Evolutionary conservation across 2,888 invertebrate genomes (phyloP), one percentile per base, ranked within the genome.

Genomic region (Altica lythri): DNA sequence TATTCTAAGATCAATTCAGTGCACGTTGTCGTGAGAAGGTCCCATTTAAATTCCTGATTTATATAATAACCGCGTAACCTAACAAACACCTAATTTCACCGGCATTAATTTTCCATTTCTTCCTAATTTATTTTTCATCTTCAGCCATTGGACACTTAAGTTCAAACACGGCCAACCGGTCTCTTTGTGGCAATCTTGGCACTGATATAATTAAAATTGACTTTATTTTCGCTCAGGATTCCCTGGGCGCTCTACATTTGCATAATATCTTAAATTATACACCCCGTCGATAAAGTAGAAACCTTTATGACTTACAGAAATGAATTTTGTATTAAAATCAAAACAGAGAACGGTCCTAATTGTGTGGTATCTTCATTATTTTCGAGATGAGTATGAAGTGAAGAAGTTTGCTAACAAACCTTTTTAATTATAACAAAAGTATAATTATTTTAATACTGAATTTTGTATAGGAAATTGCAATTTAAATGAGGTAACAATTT

Each of bases 161-260:
- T 34, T 22, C 34, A 34, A 22, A 34, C 19, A 45, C 34, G 13
- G 14, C 19, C 16, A 18, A 34, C 32, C 45, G 19, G 22, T 25
- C n/a, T 9, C 18, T 37, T 37, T 47, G 19, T 37, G 46, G 19
- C 40, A 42, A 25, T 19, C 38, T 40, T 34, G 27, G 40, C 52
- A 40, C 30, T 38, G 51, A 63, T 60, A 62, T 69, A 70, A 71
- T 71, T 71, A 71, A 68, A 68, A 68, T 60, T 63, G 67, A 67
- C 67, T 68, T 68, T 68, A 65, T 68, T 65, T 69, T 65, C 67
- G 64, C 64, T 69, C 66, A 66, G 63, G 63, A 67, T 67, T 68
- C 69, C 47, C 55, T 46, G 55, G 67, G 62, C 60, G 59, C 61
- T 50, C 55, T 57, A 44, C 38, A 65, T 65, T 61, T 63, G 61